These are phyloP conservation scores for Potamarius usumacintae DNA, from an alignment of 2,113 vertebrate genomes.

Conservation along the genomic window DNA sequence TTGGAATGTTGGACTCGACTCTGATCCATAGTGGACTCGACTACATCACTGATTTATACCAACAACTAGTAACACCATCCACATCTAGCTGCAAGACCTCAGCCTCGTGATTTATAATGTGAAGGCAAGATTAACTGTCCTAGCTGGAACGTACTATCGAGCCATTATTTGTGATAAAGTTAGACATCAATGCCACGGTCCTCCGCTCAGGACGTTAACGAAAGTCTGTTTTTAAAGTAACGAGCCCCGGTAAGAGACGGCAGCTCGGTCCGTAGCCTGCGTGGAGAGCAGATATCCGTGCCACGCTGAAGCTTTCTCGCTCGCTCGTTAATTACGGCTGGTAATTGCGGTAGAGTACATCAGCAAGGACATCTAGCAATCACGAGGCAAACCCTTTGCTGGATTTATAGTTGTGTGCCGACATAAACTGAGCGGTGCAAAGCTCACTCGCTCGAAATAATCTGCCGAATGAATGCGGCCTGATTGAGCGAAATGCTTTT, in stretches of 20 bases:
- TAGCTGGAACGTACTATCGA: slow-evolving; percentile 38
- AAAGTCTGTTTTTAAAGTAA: slow-evolving; percentile 12
- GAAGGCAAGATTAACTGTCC: slow-evolving; percentile 23
- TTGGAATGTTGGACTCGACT: too few relatives aligned
- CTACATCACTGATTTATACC: too few relatives aligned
- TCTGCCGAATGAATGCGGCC: slow-evolving; percentile 1
- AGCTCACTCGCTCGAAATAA: neutral
- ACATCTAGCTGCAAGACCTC: neutral
- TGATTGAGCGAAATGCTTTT: slow-evolving; percentile 33
- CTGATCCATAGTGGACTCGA: too few relatives aligned
- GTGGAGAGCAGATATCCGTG: slow-evolving; percentile 3
- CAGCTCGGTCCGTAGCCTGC: slow-evolving; percentile 10
- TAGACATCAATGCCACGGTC: slow-evolving; percentile 36
- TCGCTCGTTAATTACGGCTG: slow-evolving; percentile 31
- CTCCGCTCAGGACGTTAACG: slow-evolving; percentile 1
- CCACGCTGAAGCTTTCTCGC: slow-evolving; percentile 12
- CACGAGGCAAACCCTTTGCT: neutral
- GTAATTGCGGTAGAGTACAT: slow-evolving; percentile 38
- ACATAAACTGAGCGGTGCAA: neutral
- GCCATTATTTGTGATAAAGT: slow-evolving; percentile 16
- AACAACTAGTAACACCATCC: neutral
- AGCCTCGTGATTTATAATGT: neutral
- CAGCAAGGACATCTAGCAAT: slow-evolving; percentile 46
- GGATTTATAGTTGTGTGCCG: slow-evolving; percentile 12
- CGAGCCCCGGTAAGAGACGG: neutral